Evolutionary conservation across 2,888 invertebrate species (phyloP), one percentile per base, ranked within the genome.

Genomic region (Drosophila affinis): DNA sequence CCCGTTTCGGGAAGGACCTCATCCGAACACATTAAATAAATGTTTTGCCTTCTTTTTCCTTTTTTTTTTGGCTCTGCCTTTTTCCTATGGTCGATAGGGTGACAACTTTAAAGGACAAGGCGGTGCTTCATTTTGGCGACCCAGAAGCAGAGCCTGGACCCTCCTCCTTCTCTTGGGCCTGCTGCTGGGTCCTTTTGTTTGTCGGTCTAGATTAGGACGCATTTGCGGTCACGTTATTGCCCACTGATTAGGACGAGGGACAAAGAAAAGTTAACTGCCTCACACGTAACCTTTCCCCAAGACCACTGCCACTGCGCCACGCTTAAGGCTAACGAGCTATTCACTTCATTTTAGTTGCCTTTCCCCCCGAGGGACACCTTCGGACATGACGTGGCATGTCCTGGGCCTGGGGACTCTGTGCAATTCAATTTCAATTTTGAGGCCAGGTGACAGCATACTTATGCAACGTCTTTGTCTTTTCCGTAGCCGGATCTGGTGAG

Each of bases 221-320:
- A 88, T 84, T 87, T 88, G 86, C 72, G 88, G 88, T 87, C 84
- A 87, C 84, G 88, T 87, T 87, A 87, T 88, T 88, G 81, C 84
- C 81, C 88, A 88, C 88, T 87, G 86, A 88, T 87, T 87, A 87
- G 87, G 84, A 72, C 79, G 74, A 71, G 70, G 61, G 49, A 73
- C 81, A 70, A 73, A 75, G 68, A 72, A 67, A 69, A 76, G 79
- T 81, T 87, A 82, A 76, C 85, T 77, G 81, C 71, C 75, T 74
- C 72, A 67, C 81, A 81, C 75, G 78, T 80, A 78, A 75, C 76
- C 76, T 54, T 64, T 72, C 32, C n/a, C 56, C 57, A 7, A 17
- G n/a, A n/a, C 24, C 29, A 29, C 9, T 29, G 29, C 29, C 29
- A 29, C 44, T 3, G 4, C 9, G 14, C 9, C 46, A 32, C n/a